Base-by-base conservation (phyloP, 2,113 vertebrate genomes). In the Gasterosteus nipponicus region DNA sequence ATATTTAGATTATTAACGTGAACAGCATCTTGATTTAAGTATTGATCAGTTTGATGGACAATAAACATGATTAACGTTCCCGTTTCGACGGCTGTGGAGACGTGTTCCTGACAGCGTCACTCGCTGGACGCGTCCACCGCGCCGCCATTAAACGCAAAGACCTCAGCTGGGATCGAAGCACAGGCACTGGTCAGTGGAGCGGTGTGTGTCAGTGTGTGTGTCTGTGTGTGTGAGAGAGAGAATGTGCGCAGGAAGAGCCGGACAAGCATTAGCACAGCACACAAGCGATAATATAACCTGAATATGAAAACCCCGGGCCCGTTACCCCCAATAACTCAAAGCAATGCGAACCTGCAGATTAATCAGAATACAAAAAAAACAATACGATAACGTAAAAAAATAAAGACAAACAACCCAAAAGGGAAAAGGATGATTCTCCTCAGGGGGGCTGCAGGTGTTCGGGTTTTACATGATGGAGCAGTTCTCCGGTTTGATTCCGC, bases 401-500 rank as follows among this genome's bases (percentile, higher is more conserved):
- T 10, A 65, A 74, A 85, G 22, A 72, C 10, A 51, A 74, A 79
- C 22, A 85, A 88, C 85, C 65, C 60, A 16, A 39, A 5, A 10
- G 71, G 77, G 67, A 76, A 85, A 82, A 72, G 19, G 7, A 7
- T 69, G 51, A 10, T 51, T 51, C 69, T 78, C 65, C 72, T 63
- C 6, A 44, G 41, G 22, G 70, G 41, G 63, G 60, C 54, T 39
- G 46, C 73, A 44, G 70, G 53, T 29, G 47, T 42, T 73, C 83
- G 78, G 79, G 53, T 77, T 75, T 80, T 92, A 95, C 94, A 95
- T 94, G 87, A 94, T 18, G 72, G 91, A 81, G 88, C 94, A 95
- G 83, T 82, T 93, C 86, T 93, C 92, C 2, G 87, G 89, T 33
- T 90, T 92, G 54, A 60, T 73, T 0, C 92, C 89, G 38, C 77